Evolutionary conservation across 2,113 vertebrate species (phyloP).

Genomic region (Chamaea fasciata): DNA sequence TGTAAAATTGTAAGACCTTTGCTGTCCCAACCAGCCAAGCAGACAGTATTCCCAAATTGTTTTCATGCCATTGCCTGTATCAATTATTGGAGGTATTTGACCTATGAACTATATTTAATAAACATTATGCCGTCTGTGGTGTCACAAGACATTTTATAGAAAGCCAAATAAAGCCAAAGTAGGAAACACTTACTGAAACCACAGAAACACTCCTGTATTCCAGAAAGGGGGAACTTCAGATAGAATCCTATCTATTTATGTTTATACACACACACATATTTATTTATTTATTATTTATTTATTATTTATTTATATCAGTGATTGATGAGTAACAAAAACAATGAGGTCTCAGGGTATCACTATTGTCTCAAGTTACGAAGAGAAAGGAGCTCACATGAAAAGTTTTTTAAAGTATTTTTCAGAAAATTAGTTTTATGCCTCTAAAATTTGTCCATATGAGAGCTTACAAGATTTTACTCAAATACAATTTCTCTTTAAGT

Average conservation of each 20-base stretch:
- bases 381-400: neutral
- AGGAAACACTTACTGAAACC: neutral
- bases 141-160: neutral
- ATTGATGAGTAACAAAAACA: neutral
- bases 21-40: neutral
- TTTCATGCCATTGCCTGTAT: neutral
- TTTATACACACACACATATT: too few relatives aligned
- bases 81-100: neutral
- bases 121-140: neutral
- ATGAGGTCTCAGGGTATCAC: neutral
- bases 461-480: neutral
- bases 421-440: neutral
- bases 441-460: neutral
- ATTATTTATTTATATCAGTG: neutral
- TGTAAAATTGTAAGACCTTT: neutral
- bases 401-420: neutral
- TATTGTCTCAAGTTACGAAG: neutral
- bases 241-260: neutral
- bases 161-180: neutral
- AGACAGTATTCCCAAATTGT: neutral
- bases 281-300: too few relatives aligned
- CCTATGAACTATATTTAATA: neutral
- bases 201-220: neutral
- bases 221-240: neutral
- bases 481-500: neutral